Evolutionary conservation across 1,140 invertebrate genomes (phyloP).

Genomic region (Holcopasites calliopsidis): DNA sequence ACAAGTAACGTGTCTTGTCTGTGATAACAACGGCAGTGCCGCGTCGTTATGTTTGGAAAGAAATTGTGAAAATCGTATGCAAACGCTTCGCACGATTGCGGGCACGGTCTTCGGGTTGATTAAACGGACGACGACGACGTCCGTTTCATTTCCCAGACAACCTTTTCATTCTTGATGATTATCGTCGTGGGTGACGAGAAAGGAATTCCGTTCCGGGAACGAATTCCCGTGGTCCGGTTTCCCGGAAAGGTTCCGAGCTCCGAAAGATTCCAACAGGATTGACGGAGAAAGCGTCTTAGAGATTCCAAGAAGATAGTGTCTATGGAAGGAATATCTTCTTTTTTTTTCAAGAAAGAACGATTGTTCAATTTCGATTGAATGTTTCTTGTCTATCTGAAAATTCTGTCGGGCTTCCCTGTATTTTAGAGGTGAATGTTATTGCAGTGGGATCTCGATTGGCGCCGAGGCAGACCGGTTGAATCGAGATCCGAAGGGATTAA

Average conservation of each 20-base stretch:
- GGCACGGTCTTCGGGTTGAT: no score
- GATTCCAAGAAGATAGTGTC: background rate
- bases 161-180: background rate
- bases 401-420: background rate
- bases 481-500: slow-evolving; percentile 5
- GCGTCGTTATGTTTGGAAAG: background rate
- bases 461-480: slow-evolving; percentile 32
- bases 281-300: background rate
- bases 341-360: no score
- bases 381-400: background rate
- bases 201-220: slow-evolving; percentile 5
- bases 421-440: background rate
- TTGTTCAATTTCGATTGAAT: no score
- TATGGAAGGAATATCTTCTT: no score
- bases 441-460: slow-evolving; percentile 15
- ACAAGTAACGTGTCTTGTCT: slow-evolving; percentile 23
- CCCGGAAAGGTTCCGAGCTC: slow-evolving; percentile 4
- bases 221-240: background rate
- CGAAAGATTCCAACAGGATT: background rate
- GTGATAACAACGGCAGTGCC: background rate
- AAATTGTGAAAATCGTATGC: background rate
- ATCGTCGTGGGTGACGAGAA: background rate
- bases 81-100: background rate
- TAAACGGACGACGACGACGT: background rate
- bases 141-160: background rate